These are phyloP conservation scores for Malachius bipustulatus DNA, from an alignment of 2,888 invertebrate species.

Conservation along the genomic window DNA sequence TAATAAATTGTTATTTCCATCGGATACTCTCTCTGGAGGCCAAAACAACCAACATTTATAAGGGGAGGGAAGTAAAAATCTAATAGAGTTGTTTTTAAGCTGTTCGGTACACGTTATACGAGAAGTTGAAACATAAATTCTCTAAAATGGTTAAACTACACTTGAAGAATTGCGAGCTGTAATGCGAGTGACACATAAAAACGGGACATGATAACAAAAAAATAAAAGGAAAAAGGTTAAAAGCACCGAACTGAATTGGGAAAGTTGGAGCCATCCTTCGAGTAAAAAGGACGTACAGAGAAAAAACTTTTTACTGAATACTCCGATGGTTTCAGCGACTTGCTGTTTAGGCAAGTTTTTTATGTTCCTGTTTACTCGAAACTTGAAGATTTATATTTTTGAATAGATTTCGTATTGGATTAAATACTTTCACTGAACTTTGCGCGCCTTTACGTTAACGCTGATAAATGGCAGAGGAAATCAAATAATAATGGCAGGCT, in stretches of 20 bases:
- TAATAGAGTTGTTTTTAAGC: slow-evolving; percentile 1
- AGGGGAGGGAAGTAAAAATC: neutral
- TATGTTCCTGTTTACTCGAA: slow-evolving; percentile 18
- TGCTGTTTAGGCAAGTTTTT: slow-evolving; percentile 12
- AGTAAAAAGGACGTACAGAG: slow-evolving; percentile 3
- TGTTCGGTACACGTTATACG: slow-evolving; percentile 2
- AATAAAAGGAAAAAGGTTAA: slow-evolving; percentile 10
- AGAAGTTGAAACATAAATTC: slow-evolving; percentile 1
- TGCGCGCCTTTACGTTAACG: neutral
- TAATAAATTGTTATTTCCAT: no score
- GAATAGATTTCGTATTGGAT: slow-evolving; percentile 2
- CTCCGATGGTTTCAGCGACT: slow-evolving; percentile 8
- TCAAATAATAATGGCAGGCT: no score
- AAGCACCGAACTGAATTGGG: slow-evolving; percentile 14
- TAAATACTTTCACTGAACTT: slow-evolving; percentile 1
- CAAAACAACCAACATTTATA: no score
- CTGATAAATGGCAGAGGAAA: neutral
- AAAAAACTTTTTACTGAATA: slow-evolving; percentile 12
- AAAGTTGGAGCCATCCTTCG: slow-evolving; percentile 10
- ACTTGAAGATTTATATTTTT: slow-evolving; percentile 6
- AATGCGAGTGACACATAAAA: slow-evolving; percentile 15
- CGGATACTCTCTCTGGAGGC: no score
- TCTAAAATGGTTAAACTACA: slow-evolving; percentile 11
- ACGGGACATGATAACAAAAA: slow-evolving; percentile 12
- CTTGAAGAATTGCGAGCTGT: slow-evolving; percentile 14